Percentiles rank a stretch among this genome's conserved stretches.
Evolutionary conservation across 1,140 invertebrate genomes (phyloP).

Genomic region (Idris sp.): DNA sequence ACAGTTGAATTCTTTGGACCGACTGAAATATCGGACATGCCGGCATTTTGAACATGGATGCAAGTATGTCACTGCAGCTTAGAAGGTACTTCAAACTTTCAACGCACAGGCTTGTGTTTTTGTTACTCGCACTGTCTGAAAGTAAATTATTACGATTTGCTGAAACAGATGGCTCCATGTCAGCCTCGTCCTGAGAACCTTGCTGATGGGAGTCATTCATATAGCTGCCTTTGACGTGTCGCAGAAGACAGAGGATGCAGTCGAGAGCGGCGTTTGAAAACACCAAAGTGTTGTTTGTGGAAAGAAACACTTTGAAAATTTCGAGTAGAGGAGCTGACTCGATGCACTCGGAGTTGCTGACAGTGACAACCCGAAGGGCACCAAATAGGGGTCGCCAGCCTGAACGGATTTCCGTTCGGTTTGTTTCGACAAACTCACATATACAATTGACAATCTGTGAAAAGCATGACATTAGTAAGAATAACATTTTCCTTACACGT

Average conservation of each 20-base stretch:
- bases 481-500: no score
- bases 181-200: constrained; percentile 56
- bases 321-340: constrained; percentile 89
- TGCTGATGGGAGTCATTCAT: constrained; percentile 62
- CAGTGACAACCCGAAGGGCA: constrained; percentile 88
- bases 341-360: constrained; percentile 79
- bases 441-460: constrained; percentile 94
- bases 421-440: constrained; percentile 96
- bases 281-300: constrained; percentile 93
- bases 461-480: no score
- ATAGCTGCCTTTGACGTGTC: constrained; percentile 81
- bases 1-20: constrained; percentile 90
- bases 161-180: neutral
- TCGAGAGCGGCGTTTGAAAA: constrained; percentile 96
- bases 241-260: constrained; percentile 92
- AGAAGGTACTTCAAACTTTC: constrained; percentile 92
- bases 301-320: constrained; percentile 94
- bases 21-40: constrained; percentile 95
- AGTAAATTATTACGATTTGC: constrained; percentile 19
- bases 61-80: constrained; percentile 90
- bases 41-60: constrained; percentile 96
- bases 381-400: constrained; percentile 96
- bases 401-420: constrained; percentile 92
- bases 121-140: constrained; percentile 63
- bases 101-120: constrained; percentile 81